Evolutionary conservation across 2,113 vertebrate species (phyloP).

Genomic region (Patagioenas fasciata): DNA sequence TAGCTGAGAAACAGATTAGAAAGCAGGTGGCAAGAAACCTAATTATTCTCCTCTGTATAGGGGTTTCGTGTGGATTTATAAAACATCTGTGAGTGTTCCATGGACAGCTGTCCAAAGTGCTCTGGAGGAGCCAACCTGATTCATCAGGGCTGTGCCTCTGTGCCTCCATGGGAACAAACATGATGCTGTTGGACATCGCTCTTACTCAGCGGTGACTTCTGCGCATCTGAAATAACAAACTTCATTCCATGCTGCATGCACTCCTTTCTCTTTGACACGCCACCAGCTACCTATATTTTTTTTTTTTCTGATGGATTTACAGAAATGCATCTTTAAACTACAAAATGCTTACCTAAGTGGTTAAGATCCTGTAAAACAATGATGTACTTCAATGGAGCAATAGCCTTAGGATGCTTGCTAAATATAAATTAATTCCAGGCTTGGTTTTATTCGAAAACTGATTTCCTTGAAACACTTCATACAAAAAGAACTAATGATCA

Average conservation of each 20-base stretch:
- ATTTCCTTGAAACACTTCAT: not conserved
- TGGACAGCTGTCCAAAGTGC: not conserved
- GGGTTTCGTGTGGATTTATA: constrained; percentile 20
- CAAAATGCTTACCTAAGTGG: not conserved
- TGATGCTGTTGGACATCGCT: not conserved
- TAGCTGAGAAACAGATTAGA: not conserved
- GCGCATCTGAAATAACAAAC: not conserved
- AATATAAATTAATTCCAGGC: not conserved
- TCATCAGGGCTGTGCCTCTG: not conserved
- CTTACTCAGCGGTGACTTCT: not conserved
- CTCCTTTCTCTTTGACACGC: not conserved
- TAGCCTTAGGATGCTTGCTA: not conserved
- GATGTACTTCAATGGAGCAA: not conserved
- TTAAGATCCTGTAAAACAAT: not conserved
- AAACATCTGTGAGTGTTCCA: not conserved
- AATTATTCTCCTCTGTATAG: not conserved
- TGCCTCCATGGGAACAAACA: not conserved
- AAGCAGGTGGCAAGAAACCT: constrained; percentile 11
- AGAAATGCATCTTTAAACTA: not conserved
- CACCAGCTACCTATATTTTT: not conserved
- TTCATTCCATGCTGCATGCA: rapidly evolving
- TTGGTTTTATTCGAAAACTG: not conserved
- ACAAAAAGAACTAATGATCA: not conserved
- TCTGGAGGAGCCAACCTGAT: not conserved
- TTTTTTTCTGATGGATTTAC: not conserved